A percentile compares a stretch with the other conserved stretches of the same genome.
phyloP scores from a whole-genome alignment of 2,888 invertebrate genomes.

The Andrena hattorfiana region DNA sequence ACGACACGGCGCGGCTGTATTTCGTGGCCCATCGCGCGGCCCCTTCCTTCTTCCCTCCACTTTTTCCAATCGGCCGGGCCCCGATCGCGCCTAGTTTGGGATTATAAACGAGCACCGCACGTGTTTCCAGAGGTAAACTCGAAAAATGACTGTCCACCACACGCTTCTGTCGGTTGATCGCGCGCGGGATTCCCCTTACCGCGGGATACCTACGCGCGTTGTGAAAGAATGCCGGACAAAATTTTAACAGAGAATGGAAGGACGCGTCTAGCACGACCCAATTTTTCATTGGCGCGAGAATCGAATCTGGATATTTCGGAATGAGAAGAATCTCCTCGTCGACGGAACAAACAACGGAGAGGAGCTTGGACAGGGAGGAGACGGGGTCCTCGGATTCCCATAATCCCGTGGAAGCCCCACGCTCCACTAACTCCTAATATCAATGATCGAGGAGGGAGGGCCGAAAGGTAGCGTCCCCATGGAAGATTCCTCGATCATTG shows the following conservation, averaged over 20 bases:
- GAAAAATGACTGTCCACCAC: slow-evolving; percentile 63
- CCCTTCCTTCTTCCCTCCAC: slow-evolving; percentile 9
- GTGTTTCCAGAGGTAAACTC: slow-evolving; percentile 62
- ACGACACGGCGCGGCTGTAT: slow-evolving; percentile 71
- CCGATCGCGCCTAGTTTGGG: slow-evolving; percentile 70
- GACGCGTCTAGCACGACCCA: too few species aligned
- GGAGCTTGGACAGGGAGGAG: neutral
- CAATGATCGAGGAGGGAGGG: slow-evolving; percentile 58
- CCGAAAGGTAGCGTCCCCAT: slow-evolving; percentile 21
- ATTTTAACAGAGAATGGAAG: slow-evolving; percentile 28
- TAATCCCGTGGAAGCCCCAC: slow-evolving; percentile 46
- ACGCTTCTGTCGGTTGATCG: slow-evolving; percentile 35
- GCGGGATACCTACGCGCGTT: neutral
- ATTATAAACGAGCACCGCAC: slow-evolving; percentile 73
- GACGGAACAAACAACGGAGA: slow-evolving; percentile 1
- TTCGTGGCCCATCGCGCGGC: slow-evolving; percentile 62
- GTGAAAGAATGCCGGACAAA: slow-evolving; percentile 35
- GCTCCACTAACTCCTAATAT: slow-evolving; percentile 54
- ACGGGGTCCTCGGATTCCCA: slow-evolving; percentile 33
- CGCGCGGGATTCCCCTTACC: slow-evolving; percentile 43
- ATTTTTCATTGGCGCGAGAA: neutral
- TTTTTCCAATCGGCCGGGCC: slow-evolving; percentile 31
- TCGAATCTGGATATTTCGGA: neutral
- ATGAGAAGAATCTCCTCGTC: neutral
- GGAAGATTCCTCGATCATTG: slow-evolving; percentile 68